Conservation (phyloP, 2,888 invertebrate species). For the Caenorhabditis macrosperma region DNA sequence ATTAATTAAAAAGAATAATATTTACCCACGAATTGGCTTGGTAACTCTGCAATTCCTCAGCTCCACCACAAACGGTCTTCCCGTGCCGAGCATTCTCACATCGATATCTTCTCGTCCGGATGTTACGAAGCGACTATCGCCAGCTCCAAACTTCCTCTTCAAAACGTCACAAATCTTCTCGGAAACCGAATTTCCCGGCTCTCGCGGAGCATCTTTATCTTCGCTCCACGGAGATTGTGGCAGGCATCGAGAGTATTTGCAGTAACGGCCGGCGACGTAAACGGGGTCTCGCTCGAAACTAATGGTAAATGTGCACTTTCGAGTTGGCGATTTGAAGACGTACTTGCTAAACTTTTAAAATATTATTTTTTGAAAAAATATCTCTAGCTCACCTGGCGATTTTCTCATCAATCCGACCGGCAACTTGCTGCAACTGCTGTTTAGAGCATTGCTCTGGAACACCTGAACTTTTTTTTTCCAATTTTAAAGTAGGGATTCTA, state of each 20-base stretch:
- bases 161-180: constrained; percentile 74
- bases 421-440: constrained; percentile 62
- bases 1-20: not conserved
- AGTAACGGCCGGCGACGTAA: constrained; percentile 84
- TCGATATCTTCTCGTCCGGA: constrained; percentile 94
- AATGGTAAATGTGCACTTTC: constrained; percentile 65
- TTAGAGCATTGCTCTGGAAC: constrained; percentile 50
- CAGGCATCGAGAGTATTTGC: constrained; percentile 85
- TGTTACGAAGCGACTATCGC: constrained; percentile 71
- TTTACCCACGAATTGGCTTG: constrained; percentile 52
- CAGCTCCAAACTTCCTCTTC: constrained; percentile 67
- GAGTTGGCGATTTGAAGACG: constrained; percentile 66
- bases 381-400: constrained; percentile 61
- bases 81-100: constrained; percentile 89
- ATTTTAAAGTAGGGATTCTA: too few relatives aligned
- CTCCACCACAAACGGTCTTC: constrained; percentile 94
- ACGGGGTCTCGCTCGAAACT: constrained; percentile 74
- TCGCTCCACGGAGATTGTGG: constrained; percentile 93
- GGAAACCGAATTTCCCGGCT: constrained; percentile 70
- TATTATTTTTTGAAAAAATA: not conserved
- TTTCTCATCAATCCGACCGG: constrained; percentile 38
- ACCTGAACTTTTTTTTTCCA: constrained; percentile 13
- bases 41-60: constrained; percentile 83
- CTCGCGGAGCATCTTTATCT: constrained; percentile 66
- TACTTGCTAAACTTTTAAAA: constrained; percentile 60